These are phyloP conservation scores for Pogonocichla stellata DNA, from an alignment of 2,113 vertebrate species.

Conservation along the genomic window DNA sequence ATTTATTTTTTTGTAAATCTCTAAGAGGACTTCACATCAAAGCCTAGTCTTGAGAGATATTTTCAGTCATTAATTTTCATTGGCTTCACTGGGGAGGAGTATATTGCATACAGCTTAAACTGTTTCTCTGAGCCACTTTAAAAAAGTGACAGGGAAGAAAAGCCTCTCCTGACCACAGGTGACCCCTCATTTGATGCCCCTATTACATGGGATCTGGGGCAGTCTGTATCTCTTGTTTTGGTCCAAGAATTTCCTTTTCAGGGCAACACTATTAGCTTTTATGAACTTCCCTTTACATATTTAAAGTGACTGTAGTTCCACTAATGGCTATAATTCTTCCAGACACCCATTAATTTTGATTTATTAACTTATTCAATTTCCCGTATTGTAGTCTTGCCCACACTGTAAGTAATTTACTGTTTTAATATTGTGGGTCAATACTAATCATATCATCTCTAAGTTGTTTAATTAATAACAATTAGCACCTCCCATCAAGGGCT, in stretches of 20 bases:
- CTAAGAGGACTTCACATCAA: not conserved
- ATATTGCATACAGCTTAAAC: not conserved
- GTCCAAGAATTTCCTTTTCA: not conserved
- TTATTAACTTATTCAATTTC: conserved; percentile 58
- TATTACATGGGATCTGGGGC: not conserved
- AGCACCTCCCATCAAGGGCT: conserved; percentile 37
- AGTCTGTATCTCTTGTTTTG: not conserved
- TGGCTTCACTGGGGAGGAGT: not conserved
- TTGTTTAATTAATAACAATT: conserved; percentile 66
- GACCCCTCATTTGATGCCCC: not conserved
- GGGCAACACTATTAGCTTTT: not conserved
- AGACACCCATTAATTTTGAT: conserved; percentile 62
- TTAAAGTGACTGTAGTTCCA: not conserved
- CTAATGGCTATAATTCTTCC: conserved; percentile 52
- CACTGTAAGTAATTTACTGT: conserved; percentile 53
- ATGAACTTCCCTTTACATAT: conserved; percentile 9
- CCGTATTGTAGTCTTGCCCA: not conserved
- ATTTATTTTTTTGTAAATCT: not conserved
- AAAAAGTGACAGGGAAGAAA: not conserved
- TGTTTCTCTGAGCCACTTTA: not conserved
- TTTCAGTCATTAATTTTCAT: not conserved
- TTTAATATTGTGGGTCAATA: conserved; percentile 60
- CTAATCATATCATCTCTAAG: conserved; percentile 45
- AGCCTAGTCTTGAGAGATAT: not conserved
- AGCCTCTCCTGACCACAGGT: not conserved